Evolutionary conservation across 2,113 vertebrate genomes (phyloP).

Genomic region (Pampusana beccarii): DNA sequence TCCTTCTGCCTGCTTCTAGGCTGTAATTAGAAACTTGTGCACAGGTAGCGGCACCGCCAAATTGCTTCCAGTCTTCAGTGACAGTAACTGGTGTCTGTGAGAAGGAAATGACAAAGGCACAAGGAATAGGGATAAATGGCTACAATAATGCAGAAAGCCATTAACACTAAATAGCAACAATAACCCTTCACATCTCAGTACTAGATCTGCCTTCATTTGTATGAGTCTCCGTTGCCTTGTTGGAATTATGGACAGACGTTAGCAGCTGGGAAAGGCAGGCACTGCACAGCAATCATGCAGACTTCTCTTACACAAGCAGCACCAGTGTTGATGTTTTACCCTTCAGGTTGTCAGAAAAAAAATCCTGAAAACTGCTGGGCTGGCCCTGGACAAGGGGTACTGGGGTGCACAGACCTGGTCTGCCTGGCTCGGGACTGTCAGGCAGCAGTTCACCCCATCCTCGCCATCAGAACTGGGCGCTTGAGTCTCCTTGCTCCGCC

Average conservation of each 20-base stretch:
- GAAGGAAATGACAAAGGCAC: background rate
- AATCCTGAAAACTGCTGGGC: background rate
- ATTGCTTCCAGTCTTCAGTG: background rate
- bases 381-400: background rate
- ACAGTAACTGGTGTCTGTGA: background rate
- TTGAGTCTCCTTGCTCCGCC: background rate
- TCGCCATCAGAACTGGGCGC: rapidly evolving
- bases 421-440: background rate
- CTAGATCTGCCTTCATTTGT: background rate
- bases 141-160: background rate
- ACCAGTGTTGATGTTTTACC: background rate
- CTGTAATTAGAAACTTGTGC: background rate
- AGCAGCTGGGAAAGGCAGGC: background rate
- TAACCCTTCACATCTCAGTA: background rate
- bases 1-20: background rate
- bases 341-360: background rate
- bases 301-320: background rate
- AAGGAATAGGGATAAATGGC: background rate
- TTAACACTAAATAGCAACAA: background rate
- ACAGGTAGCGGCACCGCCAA: background rate
- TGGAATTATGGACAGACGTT: background rate
- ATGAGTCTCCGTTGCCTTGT: background rate
- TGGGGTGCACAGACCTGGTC: background rate
- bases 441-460: rapidly evolving
- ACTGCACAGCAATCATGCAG: background rate